A percentile compares a stretch with the other conserved stretches of the same genome.
Conservation (phyloP, 2,113 vertebrate genomes). For the Trichomycterus rosablanca region DNA sequence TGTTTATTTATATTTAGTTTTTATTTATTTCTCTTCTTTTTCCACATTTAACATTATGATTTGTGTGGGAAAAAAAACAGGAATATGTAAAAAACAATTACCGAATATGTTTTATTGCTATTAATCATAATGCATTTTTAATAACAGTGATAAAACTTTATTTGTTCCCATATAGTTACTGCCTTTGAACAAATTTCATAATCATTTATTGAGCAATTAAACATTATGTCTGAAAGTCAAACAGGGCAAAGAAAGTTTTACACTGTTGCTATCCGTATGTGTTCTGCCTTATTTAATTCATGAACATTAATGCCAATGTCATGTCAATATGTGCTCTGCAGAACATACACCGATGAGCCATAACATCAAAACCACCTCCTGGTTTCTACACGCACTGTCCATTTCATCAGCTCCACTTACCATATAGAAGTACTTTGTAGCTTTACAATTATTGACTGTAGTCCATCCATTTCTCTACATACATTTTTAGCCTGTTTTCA, state of each 20-base stretch:
- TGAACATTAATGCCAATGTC: constrained; percentile 40
- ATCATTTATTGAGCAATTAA: too few relatives aligned
- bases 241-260: constrained; percentile 51
- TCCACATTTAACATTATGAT: constrained; percentile 35
- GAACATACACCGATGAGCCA: too few relatives aligned
- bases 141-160: constrained; percentile 53
- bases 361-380: too few relatives aligned
- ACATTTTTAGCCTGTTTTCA: too few relatives aligned
- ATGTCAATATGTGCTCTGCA: constrained; percentile 48
- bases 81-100: constrained; percentile 35
- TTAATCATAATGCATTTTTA: constrained; percentile 33
- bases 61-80: constrained; percentile 42
- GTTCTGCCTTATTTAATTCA: constrained; percentile 15
- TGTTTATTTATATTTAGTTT: constrained; percentile 43
- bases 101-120: constrained; percentile 19
- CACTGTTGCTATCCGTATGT: constrained; percentile 28
- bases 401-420: too few relatives aligned
- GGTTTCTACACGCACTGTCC: too few relatives aligned
- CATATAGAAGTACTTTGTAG: too few relatives aligned
- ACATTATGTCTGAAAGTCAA: too few relatives aligned
- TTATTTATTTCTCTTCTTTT: constrained; percentile 45
- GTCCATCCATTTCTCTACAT: too few relatives aligned
- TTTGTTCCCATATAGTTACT: constrained; percentile 38
- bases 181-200: too few relatives aligned
- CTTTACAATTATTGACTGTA: too few relatives aligned